Conservation (phyloP, 2,888 invertebrate species). For the Drosophila helvetica region DNA sequence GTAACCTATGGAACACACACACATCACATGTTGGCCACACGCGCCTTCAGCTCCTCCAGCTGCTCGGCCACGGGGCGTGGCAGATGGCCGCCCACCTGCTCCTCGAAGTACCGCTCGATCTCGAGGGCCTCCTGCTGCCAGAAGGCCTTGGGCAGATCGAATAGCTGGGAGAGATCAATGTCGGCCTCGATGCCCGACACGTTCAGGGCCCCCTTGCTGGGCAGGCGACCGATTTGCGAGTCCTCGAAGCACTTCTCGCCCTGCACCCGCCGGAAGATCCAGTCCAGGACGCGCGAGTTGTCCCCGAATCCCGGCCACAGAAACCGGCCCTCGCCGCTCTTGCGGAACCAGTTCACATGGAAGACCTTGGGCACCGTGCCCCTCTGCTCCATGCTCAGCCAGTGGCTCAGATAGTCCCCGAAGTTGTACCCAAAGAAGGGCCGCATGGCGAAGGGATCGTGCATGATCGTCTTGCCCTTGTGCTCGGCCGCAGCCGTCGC, state of each 20-base stretch:
- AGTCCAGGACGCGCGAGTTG: constrained; percentile 97
- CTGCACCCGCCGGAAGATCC: constrained; percentile 95
- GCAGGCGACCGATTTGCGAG: constrained; percentile 91
- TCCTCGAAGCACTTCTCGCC: constrained; percentile 88
- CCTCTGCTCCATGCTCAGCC: constrained; percentile 92
- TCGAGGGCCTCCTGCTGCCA: constrained; percentile 94
- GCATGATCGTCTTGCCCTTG: constrained; percentile 95
- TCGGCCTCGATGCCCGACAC: constrained; percentile 87
- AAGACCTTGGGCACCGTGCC: constrained; percentile 95
- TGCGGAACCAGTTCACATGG: constrained; percentile 99
- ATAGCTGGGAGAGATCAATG: constrained; percentile 91
- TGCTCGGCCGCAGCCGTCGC: constrained; percentile 99
- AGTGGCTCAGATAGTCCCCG: constrained; percentile 96
- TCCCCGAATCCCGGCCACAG: constrained; percentile 99
- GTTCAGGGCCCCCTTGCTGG: constrained; percentile 87
- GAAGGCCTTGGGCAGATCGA: constrained; percentile 94
- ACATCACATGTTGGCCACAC: constrained; percentile 85
- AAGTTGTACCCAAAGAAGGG: constrained; percentile 99
- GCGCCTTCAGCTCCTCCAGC: constrained; percentile 86
- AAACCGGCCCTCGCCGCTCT: constrained; percentile 92
- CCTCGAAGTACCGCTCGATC: constrained; percentile 94
- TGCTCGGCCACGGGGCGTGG: constrained; percentile 90
- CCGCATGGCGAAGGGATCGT: constrained; percentile 99
- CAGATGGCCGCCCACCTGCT: constrained; percentile 94
- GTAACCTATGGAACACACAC: constrained; percentile 61